phyloP scores from a whole-genome alignment of 2,888 invertebrate species.

The Entomobrya proxima region DNA sequence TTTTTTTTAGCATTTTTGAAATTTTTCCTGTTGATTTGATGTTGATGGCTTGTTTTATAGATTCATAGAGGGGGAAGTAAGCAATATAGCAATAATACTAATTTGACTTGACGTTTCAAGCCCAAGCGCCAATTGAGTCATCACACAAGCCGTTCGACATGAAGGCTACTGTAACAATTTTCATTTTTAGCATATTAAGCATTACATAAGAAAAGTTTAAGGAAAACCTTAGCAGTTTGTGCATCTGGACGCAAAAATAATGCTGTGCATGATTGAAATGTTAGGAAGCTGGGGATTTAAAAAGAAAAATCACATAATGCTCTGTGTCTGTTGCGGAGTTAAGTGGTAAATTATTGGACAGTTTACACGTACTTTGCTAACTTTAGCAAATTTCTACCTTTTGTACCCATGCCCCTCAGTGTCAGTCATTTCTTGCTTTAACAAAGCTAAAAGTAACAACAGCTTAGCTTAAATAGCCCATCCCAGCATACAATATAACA shows the following conservation, averaged over 20 bases:
- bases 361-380: constrained; percentile 36
- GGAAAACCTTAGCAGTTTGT: background rate
- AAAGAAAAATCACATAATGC: background rate
- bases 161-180: constrained; percentile 30
- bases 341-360: constrained; percentile 41
- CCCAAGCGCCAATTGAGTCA: constrained; percentile 26
- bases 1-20: background rate
- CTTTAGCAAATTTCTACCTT: background rate
- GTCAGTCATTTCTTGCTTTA: constrained; percentile 21
- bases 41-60: background rate
- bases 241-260: background rate
- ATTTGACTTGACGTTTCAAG: constrained; percentile 34
- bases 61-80: background rate
- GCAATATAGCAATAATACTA: background rate
- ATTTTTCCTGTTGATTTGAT: background rate
- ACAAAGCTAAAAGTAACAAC: background rate
- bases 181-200: background rate
- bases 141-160: constrained; percentile 12
- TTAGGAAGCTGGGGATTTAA: background rate
- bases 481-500: background rate
- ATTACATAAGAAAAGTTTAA: background rate
- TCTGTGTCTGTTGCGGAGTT: background rate
- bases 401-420: constrained; percentile 25
- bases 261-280: background rate
- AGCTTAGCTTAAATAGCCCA: constrained; percentile 19